Percentiles rank a stretch among this genome's conserved stretches.
Evolutionary conservation across 2,113 vertebrate genomes (phyloP).

Genomic region (Alouatta palliata): DNA sequence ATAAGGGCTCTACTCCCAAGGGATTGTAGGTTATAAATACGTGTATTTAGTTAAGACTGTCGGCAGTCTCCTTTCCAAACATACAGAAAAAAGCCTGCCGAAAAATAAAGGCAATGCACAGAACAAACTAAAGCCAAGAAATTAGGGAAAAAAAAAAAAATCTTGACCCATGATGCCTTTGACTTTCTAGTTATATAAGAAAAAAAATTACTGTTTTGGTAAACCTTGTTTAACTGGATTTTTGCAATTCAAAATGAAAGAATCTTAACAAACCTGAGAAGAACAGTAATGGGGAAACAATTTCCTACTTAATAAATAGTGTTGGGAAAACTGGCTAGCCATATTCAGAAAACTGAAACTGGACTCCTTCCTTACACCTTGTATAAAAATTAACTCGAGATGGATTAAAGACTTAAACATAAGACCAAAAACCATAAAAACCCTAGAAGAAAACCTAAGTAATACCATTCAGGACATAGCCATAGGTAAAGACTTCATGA

Average conservation of each 20-base stretch:
- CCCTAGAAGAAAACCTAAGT: too few species aligned
- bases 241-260: conserved; percentile 21
- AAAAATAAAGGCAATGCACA: neutral
- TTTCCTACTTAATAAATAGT: too few species aligned
- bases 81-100: neutral
- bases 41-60: neutral
- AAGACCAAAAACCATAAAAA: too few species aligned
- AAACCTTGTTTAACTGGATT: neutral
- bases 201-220: neutral
- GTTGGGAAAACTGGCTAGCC: too few species aligned
- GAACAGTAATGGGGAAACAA: too few species aligned
- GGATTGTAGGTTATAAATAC: neutral
- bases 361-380: too few species aligned
- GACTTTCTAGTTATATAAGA: neutral
- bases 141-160: neutral
- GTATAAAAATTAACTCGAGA: too few species aligned
- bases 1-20: neutral
- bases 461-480: too few species aligned
- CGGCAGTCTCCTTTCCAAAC: neutral
- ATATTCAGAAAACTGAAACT: too few species aligned
- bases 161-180: neutral
- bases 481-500: too few species aligned
- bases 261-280: neutral
- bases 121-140: neutral
- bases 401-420: too few species aligned